Evolutionary conservation across 2,888 invertebrate species (phyloP), one percentile per base, ranked within the genome.

Genomic region (Notodonta ziczac): DNA sequence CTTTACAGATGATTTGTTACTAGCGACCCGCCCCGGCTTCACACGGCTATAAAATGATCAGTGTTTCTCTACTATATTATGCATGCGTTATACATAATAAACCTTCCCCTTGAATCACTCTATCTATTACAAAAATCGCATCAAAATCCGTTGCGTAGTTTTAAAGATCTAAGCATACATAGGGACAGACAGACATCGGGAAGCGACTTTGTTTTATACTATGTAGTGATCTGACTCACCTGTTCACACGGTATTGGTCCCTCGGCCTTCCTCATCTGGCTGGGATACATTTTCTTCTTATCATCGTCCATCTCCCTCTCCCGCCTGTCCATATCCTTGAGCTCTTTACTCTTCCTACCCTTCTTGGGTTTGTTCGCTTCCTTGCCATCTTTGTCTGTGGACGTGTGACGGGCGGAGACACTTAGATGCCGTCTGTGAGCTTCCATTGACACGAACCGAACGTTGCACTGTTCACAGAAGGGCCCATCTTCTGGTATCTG

Each of bases 231-330:
- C n/a, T n/a, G n/a, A n/a, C n/a, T n/a, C 10, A 90, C 90, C 85
- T 90, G 90, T 72, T 90, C 90, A 58, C 90, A 90, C 0, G 89
- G 87, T 77, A 91, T 89, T 0, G 90, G 90, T 0, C 88, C 89
- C 13, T 88, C 89, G 0, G 85, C 83, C 16, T 85, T 86, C 62
- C 85, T 72, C 67, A 85, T 66, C 62, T 86, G 86, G 44, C 83
- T 86, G 0, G 84, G 83, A 53, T 83, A 87, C 50, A 76, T 16
- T 53, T 72, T 76, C 58, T 76, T 80, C 59, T 77, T 77, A 3
- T 82, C 73, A 0, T 80, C 82, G 0, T 77, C 78, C n/a, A 62
- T 74, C 32, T 78, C 73, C 12, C 71, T 59, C 48, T 56, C 59
- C 50, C 66, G 72, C 55, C 70, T 79, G 12, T 83, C 82, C 2